Evolutionary conservation across 2,797 vertebrate genomes (phyloP), one percentile per base, ranked within the genome.

Genomic region (Octomys mimax): DNA sequence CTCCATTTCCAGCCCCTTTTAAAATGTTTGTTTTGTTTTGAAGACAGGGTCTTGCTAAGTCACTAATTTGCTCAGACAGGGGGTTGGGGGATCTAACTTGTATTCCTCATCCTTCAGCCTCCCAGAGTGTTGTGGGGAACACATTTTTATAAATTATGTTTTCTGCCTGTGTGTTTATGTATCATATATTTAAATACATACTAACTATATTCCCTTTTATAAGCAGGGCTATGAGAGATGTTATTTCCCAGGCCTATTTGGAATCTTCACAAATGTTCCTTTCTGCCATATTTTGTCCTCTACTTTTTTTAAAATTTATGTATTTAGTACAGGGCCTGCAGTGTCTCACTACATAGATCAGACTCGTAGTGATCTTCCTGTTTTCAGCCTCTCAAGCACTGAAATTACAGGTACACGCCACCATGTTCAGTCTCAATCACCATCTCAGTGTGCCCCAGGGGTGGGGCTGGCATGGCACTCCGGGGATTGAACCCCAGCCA

Each of bases 131-230:
- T 46, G 7, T 9, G 28, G 75, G 28, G 28, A 31, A 28, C 28
- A 78, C 28, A 78, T 87, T 90, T 86, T 92, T 95, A 6, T 73
- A 86, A 95, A 49, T 92, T 80, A 93, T 61, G 26, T 3, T 89
- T 84, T n/a, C 26, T 78, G 49, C 26, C 16, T 90, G 36, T 87
- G 12, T 62, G 1, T 83, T 18, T 75, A 24, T 85, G 36, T 77
- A n/a, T 31, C 8, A 62, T 90, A 62, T 77, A 39, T 49, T n/a
- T 92, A 85, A 92, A 85, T 70, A 70, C 57, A 14, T 46, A 9
- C 75, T 85, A 79, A 81, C n/a, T 22, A 92, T 71, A 84, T 84
- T 77, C 24, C 33, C 12, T 87, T 80, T 68, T 28, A 54, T 73
- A 86, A 92, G 19, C 33, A 96, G 26, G 66, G 10, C 33, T 22